A percentile compares a stretch with the other conserved stretches of the same genome.
These are phyloP conservation scores for Taxidea taxus DNA, from an alignment of 2,113 vertebrate genomes.

Conservation along the genomic window DNA sequence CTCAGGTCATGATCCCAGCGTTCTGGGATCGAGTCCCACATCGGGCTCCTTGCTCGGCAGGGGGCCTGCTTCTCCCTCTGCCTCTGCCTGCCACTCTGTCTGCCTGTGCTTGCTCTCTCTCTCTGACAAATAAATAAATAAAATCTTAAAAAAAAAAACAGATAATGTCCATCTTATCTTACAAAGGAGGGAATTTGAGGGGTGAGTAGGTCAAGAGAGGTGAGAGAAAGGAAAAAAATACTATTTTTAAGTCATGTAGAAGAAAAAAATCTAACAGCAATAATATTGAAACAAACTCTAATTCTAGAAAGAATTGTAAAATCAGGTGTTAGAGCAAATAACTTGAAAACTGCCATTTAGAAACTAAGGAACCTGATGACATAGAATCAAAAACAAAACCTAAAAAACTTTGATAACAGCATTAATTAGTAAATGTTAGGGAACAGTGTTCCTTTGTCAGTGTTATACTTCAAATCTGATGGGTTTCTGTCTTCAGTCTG, in stretches of 20 bases:
- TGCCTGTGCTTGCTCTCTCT: too few species aligned
- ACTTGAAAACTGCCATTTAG: neutral
- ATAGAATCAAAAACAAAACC: neutral
- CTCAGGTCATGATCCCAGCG: too few species aligned
- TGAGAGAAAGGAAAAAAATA: neutral
- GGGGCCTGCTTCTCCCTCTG: too few species aligned
- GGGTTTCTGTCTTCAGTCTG: neutral
- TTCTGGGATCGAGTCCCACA: too few species aligned
- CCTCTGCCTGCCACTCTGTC: too few species aligned
- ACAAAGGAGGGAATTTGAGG: neutral
- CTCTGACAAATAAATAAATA: too few species aligned
- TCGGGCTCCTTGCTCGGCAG: too few species aligned
- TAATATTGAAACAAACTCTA: slow-evolving; percentile 7
- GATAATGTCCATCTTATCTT: neutral
- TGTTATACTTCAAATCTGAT: neutral
- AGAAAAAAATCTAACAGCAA: neutral
- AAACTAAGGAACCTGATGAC: slow-evolving; percentile 20
- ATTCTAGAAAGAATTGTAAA: slow-evolving; percentile 33
- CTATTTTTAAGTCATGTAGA: neutral
- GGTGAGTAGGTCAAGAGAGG: neutral
- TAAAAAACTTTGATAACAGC: neutral
- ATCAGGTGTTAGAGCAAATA: neutral
- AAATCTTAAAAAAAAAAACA: too few species aligned
- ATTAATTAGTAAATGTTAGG: neutral
- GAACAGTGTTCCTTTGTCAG: neutral